Percentiles rank a stretch among this genome's conserved stretches.
These are phyloP conservation scores for Kradibia gibbosae DNA, from an alignment of 1,140 invertebrate species.

Conservation along the genomic window DNA sequence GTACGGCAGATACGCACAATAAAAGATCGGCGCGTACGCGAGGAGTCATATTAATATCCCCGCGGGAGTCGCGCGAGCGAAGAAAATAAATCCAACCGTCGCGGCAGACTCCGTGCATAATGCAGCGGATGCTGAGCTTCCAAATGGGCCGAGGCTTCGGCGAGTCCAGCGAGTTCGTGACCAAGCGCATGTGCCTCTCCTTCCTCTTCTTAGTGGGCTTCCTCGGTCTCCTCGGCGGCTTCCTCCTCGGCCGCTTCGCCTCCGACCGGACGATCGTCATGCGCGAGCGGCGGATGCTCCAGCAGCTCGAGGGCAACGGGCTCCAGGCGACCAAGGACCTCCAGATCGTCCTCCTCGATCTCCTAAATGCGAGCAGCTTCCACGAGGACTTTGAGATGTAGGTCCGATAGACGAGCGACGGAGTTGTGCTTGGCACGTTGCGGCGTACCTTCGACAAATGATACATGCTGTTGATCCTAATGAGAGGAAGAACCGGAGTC, in stretches of 20 bases:
- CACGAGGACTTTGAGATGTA: slow-evolving; percentile 35
- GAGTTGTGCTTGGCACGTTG: not conserved
- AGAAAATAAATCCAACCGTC: slow-evolving; percentile 29
- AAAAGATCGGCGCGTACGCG: slow-evolving; percentile 11
- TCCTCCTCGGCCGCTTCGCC: slow-evolving; percentile 69
- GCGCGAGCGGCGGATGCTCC: slow-evolving; percentile 57
- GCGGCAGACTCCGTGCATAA: slow-evolving; percentile 46
- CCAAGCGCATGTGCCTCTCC: slow-evolving; percentile 73
- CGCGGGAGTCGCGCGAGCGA: not conserved
- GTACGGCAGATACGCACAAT: slow-evolving; percentile 4
- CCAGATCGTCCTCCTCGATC: slow-evolving; percentile 55
- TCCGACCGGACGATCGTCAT: slow-evolving; percentile 62
- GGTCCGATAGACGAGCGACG: not conserved
- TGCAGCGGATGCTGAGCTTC: slow-evolving; percentile 70
- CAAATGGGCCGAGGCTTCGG: slow-evolving; percentile 64
- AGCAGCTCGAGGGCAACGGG: slow-evolving; percentile 61
- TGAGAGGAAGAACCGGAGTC: too few relatives aligned
- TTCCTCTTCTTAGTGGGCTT: slow-evolving; percentile 71
- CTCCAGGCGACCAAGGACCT: slow-evolving; percentile 56
- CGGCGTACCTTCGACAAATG: too few relatives aligned
- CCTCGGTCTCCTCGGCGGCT: slow-evolving; percentile 70
- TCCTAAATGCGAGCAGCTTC: slow-evolving; percentile 51
- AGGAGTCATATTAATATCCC: slow-evolving; percentile 35
- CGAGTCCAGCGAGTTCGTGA: slow-evolving; percentile 70
- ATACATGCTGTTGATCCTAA: too few relatives aligned